Conservation (phyloP, 2,888 invertebrate species). For the Apodemia zela region DNA sequence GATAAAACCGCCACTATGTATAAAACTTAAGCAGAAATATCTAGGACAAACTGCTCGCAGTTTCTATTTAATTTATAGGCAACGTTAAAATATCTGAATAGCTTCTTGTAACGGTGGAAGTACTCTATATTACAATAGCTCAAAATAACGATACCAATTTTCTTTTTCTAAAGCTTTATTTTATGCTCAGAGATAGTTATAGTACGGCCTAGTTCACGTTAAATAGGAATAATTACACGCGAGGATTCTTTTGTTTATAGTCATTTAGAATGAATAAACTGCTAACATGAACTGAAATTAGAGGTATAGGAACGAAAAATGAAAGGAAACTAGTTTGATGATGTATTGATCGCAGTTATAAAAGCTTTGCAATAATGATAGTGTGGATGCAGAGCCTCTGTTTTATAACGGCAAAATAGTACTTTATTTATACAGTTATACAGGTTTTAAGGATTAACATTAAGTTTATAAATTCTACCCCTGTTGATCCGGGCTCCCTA, state of each 20-base stretch:
- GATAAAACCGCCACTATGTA: neutral
- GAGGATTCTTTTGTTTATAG: conserved; percentile 3
- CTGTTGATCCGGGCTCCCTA: no score
- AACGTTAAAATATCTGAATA: conserved; percentile 6
- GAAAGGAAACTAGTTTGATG: neutral
- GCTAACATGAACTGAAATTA: neutral
- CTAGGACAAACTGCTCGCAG: neutral
- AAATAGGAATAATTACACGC: neutral
- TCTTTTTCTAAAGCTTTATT: conserved; percentile 7
- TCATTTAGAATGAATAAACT: conserved; percentile 6
- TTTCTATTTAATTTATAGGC: neutral
- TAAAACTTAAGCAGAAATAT: neutral
- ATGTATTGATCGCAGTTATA: neutral
- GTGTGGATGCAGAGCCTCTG: no score
- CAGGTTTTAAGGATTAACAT: no score
- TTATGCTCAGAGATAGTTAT: conserved; percentile 7
- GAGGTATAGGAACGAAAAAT: neutral
- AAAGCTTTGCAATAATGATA: no score
- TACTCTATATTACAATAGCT: neutral
- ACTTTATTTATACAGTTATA: no score
- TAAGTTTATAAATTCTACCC: no score
- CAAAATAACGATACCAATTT: conserved; percentile 13
- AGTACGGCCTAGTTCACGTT: neutral
- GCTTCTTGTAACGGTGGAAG: neutral
- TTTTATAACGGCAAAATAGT: no score